A percentile compares a stretch with the other conserved stretches of the same genome.
phyloP scores from a whole-genome alignment of 2,797 vertebrate species.

The Gymnothorax reevesii region DNA sequence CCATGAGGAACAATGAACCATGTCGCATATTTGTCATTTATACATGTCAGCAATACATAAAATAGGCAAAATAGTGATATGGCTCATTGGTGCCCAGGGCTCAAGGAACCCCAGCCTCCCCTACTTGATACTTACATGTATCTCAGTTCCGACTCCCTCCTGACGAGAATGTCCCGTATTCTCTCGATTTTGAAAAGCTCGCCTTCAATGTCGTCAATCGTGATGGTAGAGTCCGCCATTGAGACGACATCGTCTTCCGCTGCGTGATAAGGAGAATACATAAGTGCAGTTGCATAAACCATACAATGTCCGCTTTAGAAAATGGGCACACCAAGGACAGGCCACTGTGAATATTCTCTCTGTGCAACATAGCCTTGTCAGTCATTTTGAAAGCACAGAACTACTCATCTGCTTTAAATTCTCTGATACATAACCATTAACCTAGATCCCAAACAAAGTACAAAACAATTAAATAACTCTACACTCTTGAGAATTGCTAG shows the following conservation, averaged over 20 bases:
- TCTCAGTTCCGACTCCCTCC: slow-evolving; percentile 87
- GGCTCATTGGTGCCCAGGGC: too few species aligned
- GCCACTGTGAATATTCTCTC: neutral
- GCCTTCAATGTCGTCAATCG: slow-evolving; percentile 81
- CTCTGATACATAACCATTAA: neutral
- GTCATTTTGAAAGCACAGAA: neutral
- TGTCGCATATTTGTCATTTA: too few species aligned
- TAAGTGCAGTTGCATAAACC: neutral
- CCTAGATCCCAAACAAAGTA: neutral
- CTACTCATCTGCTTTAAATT: neutral
- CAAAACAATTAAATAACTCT: neutral
- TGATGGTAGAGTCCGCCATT: slow-evolving; percentile 85
- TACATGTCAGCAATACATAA: too few species aligned
- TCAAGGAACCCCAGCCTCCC: too few species aligned
- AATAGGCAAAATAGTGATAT: too few species aligned
- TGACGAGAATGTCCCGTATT: slow-evolving; percentile 82
- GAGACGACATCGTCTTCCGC: slow-evolving; percentile 76
- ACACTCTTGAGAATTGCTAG: neutral
- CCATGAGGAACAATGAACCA: too few species aligned
- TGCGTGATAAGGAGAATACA: slow-evolving; percentile 27
- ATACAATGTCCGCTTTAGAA: slow-evolving; percentile 5
- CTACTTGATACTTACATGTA: slow-evolving; percentile 79
- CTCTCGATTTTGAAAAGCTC: slow-evolving; percentile 87
- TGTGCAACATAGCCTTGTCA: neutral
- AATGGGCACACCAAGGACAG: neutral